Base-by-base conservation (phyloP, 2,888 invertebrate species). In the Morpho deidamia region DNA sequence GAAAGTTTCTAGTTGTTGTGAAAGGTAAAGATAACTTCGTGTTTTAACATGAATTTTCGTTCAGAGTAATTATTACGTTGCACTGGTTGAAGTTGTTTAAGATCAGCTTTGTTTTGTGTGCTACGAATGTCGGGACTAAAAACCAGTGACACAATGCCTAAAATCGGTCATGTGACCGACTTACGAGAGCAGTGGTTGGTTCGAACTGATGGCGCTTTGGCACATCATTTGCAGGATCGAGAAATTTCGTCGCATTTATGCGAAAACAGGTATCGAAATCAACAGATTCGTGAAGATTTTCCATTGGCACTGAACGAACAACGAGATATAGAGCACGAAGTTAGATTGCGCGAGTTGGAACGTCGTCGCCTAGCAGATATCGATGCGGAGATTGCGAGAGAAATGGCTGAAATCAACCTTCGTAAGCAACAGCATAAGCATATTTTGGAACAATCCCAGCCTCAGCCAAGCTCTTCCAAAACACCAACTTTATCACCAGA, bases 161-260 rank as follows among this genome's bases (percentile, higher is more conserved):
- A 89, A 70, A 72, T 85, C 49, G 89, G 89, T 56, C 89, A 81
- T 59, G 89, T 89, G 61, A 88, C 85, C 12, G 89, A 87, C 55
- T 69, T 89, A 42, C 78, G 88, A 35, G 86, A 89, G 68, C 88
- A 89, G 70, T 90, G 90, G 90, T 68, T 90, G 54, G 88, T 90
- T 63, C 78, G 88, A 1, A 65, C 89, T 1, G 90, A 90, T 61
- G 89, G 88, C 0, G 89, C 88, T 33, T 75, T 90, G 42, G 90
- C 90, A 7, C 85, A 89, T 62, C 80, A 84, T 3, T 70, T 90
- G 42, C 90, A 90, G 62, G 90, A 90, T 67, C 81, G 88, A 2
- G 90, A 90, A 67, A 90, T 90, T 53, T 86, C 86, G 0, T 82
- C 87, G 5, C 90, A 89, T 56, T 77, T 90, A 37, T 85, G 84